Conservation (phyloP, 2,888 invertebrate species). For the Tortrix viridana region DNA sequence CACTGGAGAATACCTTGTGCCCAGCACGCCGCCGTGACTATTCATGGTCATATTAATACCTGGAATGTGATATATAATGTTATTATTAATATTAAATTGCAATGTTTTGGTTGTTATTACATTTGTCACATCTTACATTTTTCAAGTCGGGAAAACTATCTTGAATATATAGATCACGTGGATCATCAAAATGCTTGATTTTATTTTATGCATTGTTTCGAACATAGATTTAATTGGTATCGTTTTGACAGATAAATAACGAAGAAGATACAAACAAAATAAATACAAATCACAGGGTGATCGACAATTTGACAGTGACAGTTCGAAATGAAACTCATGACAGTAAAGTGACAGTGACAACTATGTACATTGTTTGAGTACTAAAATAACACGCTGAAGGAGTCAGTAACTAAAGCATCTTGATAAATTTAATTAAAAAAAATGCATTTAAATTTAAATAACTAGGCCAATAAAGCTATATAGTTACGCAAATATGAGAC, state of each 20-base stretch:
- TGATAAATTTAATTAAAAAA: no score
- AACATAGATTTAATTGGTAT: not conserved
- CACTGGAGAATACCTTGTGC: constrained; percentile 73
- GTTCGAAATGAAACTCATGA: no score
- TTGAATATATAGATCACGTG: not conserved
- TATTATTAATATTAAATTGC: no score
- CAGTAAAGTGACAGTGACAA: constrained; percentile 1
- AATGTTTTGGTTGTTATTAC: not conserved
- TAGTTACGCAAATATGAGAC: no score
- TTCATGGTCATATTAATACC: constrained; percentile 86
- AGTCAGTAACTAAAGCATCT: no score
- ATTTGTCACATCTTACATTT: constrained; percentile 13
- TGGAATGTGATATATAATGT: constrained; percentile 53
- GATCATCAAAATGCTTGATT: not conserved
- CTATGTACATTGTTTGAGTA: not conserved
- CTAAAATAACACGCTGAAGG: no score
- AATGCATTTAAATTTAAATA: no score
- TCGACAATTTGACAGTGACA: not conserved
- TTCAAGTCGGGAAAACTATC: constrained; percentile 25
- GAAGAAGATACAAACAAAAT: not conserved
- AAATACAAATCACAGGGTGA: not conserved
- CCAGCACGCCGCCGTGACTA: constrained; percentile 70
- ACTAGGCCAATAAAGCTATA: no score
- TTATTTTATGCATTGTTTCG: not conserved
- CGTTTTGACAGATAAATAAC: not conserved